Percentiles rank a stretch among this genome's conserved stretches.
Conservation (phyloP, 1,140 invertebrate species). For the Eulimnadia texana region DNA sequence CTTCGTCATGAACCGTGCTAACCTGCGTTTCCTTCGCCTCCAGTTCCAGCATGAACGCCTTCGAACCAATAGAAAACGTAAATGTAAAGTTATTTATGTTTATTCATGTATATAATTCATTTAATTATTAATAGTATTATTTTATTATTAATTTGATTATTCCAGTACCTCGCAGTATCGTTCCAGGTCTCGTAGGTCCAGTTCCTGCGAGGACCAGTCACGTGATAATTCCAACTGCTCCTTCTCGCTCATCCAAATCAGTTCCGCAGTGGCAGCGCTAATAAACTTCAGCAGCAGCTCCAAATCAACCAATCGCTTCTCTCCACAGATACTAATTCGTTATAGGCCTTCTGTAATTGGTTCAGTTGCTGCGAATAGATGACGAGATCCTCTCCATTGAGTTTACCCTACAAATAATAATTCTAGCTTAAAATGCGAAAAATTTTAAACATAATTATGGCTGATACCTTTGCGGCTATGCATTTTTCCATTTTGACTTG, state of each 20-base stretch:
- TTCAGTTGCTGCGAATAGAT: slow-evolving; percentile 79
- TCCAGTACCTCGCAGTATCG: no score
- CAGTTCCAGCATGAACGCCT: slow-evolving; percentile 86
- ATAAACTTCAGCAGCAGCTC: slow-evolving; percentile 88
- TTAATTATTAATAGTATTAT: no score
- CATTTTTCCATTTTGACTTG: slow-evolving; percentile 67
- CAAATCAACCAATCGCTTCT: slow-evolving; percentile 72
- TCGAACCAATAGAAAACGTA: slow-evolving; percentile 24
- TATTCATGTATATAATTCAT: no score
- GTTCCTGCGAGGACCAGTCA: slow-evolving; percentile 89
- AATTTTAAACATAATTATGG: neutral
- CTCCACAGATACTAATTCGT: slow-evolving; percentile 74
- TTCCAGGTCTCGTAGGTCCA: slow-evolving; percentile 78
- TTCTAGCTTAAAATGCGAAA: slow-evolving; percentile 10
- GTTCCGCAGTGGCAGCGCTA: slow-evolving; percentile 78
- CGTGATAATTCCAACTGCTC: slow-evolving; percentile 84
- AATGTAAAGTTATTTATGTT: no score
- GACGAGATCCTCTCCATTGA: slow-evolving; percentile 72
- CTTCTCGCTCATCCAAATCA: slow-evolving; percentile 94
- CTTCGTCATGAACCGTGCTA: slow-evolving; percentile 84
- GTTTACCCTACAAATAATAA: slow-evolving; percentile 44
- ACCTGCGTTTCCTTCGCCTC: slow-evolving; percentile 91
- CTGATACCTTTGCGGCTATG: slow-evolving; percentile 40
- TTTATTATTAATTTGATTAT: no score
- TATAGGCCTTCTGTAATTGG: slow-evolving; percentile 76